Evolutionary conservation across 2,797 vertebrate genomes (phyloP), one percentile per base, ranked within the genome.

Genomic region (Acridotheres tristis): DNA sequence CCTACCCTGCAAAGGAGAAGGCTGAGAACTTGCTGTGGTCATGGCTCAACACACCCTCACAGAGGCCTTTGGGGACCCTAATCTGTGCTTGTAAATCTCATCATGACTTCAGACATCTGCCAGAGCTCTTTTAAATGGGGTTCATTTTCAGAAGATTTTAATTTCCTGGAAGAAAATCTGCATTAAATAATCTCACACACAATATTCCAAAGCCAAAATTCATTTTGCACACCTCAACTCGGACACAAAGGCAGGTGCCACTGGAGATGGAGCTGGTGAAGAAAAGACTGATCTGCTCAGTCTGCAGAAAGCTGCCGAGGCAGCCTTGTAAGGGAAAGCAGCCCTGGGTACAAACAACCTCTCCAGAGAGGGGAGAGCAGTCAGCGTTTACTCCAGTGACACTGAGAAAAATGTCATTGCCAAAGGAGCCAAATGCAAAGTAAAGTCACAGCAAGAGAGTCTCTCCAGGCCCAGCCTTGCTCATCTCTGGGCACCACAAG

Each of bases 261-360:
- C 34, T 72, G 40, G 67, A 59, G 38, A 11, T n/a, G 17, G 55
- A 75, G 11, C 8, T 57, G 48, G 16, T 69, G 50, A 84, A 58
- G 32, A 42, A 59, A 80, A 63, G 22, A 15, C 32, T 29, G 40
- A 11, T 27, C 22, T n/a, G 53, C 11, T 72, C 21, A 16, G 47
- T 14, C 36, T 85, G 72, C 51, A 88, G 21, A 71, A 74, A 75
- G n/a, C n/a, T 88, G 59, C 79, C 0, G 0, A 78, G 34, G 48
- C 73, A 71, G 32, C 45, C 15, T 77, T 11, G 38, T 16, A 1
- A 0, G 1, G 32, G n/a, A 71, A 54, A 11, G 12, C 1, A 1
- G 32, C 23, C 19, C 32, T 53, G 38, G 30, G 30, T 62, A 29
- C 15, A 72, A 78, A 78, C 2, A 10, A 16, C 27, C 19, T 7